Percentiles rank a stretch among this genome's conserved stretches.
phyloP scores from a whole-genome alignment of 2,888 invertebrate genomes.

The Ectemnius continuus region DNA sequence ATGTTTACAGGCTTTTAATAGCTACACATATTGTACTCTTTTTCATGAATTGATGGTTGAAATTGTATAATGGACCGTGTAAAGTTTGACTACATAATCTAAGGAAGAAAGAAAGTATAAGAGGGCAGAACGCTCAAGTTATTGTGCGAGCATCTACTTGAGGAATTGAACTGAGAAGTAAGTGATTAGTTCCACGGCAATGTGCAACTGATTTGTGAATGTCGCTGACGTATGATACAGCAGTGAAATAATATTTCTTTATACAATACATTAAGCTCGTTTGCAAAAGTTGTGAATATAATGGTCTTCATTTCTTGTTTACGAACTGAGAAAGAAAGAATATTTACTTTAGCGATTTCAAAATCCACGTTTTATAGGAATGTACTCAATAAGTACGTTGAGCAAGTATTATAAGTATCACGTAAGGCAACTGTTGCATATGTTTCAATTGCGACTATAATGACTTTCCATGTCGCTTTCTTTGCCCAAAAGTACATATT shows the following conservation, averaged over 20 bases:
- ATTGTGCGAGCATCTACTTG: background rate
- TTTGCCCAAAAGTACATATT: conserved; percentile 3
- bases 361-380: conserved; percentile 39
- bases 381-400: conserved; percentile 57
- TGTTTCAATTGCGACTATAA: conserved; percentile 35
- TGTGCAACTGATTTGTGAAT: conserved; percentile 11
- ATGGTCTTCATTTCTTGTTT: conserved; percentile 11
- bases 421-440: conserved; percentile 53
- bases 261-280: background rate
- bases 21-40: background rate
- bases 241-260: conserved; percentile 2
- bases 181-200: conserved; percentile 9
- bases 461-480: conserved; percentile 15
- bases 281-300: background rate
- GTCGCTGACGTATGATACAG: background rate
- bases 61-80: background rate
- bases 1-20: background rate
- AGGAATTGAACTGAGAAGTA: conserved; percentile 6
- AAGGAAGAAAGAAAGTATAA: background rate
- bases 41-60: background rate
- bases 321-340: conserved; percentile 20
- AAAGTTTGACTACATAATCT: background rate
- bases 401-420: conserved; percentile 56
- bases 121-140: background rate
- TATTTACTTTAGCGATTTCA: conserved; percentile 23